Percentiles rank a stretch among this genome's conserved stretches.
phyloP scores from a whole-genome alignment of 2,797 vertebrate genomes.

The Mormyrus hasselquistii region DNA sequence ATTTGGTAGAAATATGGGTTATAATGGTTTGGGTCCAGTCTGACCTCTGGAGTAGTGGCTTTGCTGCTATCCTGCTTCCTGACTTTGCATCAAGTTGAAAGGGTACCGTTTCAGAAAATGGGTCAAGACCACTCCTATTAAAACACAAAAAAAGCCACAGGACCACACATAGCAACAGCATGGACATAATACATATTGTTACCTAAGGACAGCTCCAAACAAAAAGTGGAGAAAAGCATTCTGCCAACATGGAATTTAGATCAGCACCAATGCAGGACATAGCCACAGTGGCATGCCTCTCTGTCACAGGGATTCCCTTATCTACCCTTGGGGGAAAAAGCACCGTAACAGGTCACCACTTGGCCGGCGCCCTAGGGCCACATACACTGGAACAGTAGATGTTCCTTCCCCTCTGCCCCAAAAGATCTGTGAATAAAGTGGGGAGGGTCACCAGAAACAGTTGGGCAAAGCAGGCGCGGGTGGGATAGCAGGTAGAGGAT shows the following conservation, averaged over 20 bases:
- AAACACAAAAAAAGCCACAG: not conserved
- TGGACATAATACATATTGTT: not conserved
- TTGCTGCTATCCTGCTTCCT: not conserved
- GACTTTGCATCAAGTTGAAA: not conserved
- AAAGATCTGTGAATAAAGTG: not conserved
- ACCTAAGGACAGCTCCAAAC: not conserved
- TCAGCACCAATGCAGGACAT: not conserved
- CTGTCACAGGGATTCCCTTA: not conserved
- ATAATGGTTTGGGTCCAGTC: not conserved
- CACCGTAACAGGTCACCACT: conserved; percentile 4
- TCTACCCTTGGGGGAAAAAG: not conserved
- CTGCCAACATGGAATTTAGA: not conserved
- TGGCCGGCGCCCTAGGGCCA: not conserved
- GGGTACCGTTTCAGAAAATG: not conserved
- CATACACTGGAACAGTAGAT: not conserved
- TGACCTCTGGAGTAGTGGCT: not conserved
- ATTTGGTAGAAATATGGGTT: not conserved
- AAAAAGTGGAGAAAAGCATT: not conserved
- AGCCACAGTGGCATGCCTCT: not conserved
- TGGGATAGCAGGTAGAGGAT: not conserved
- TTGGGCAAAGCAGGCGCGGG: not conserved
- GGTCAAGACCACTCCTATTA: not conserved
- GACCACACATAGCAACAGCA: not conserved
- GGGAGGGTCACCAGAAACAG: not conserved
- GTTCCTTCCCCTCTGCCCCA: not conserved